Conservation (phyloP, 2,113 vertebrate species). For the Peucedramus taeniatus region DNA sequence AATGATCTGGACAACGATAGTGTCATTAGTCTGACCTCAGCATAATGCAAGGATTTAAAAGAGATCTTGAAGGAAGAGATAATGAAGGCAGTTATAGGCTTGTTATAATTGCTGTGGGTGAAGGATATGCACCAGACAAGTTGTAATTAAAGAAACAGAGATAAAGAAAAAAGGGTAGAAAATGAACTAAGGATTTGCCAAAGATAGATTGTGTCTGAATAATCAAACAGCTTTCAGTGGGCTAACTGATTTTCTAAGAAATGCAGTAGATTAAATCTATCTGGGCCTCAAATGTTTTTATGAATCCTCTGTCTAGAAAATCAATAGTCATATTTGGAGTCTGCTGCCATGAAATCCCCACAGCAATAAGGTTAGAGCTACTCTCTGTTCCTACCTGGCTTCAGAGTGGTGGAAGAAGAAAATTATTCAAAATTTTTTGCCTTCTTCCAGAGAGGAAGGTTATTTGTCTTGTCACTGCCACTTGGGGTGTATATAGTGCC, state of each 20-base stretch:
- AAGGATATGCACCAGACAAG: slow-evolving; percentile 5
- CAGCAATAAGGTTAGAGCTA: background rate
- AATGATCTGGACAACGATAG: background rate
- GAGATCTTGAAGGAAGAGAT: slow-evolving; percentile 6
- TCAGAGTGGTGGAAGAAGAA: background rate
- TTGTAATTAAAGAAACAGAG: slow-evolving; percentile 44
- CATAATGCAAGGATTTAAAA: background rate
- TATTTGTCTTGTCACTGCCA: background rate
- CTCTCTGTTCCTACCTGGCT: background rate
- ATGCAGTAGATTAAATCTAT: slow-evolving; percentile 1
- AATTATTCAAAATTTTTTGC: background rate
- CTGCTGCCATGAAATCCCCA: background rate
- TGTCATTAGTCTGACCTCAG: background rate
- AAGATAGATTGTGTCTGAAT: slow-evolving; percentile 1
- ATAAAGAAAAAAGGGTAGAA: slow-evolving; percentile 20
- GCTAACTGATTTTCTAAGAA: slow-evolving; percentile 15
- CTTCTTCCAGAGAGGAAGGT: background rate
- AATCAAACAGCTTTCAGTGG: background rate
- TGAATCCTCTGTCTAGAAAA: background rate
- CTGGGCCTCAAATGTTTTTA: background rate
- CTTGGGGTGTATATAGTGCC: accelerated
- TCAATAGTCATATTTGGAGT: background rate
- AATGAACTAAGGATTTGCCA: background rate
- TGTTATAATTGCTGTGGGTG: slow-evolving; percentile 14
- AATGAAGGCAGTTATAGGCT: background rate